phyloP scores from a whole-genome alignment of 2,113 vertebrate genomes.

The Pteropus alecto region DNA sequence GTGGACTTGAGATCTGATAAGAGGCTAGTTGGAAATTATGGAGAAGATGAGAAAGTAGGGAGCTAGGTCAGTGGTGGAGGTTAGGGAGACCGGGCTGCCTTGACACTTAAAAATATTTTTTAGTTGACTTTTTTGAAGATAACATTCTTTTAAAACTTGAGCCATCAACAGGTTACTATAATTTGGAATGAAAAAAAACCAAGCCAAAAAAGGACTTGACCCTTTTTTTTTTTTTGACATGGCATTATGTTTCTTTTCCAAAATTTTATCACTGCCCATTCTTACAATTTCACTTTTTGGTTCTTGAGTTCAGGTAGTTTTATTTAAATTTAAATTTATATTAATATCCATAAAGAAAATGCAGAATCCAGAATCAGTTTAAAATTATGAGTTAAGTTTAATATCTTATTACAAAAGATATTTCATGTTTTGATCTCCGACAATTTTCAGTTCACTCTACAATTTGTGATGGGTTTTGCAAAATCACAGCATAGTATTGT shows the following conservation, averaged over 20 bases:
- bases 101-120: neutral
- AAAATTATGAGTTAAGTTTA: neutral
- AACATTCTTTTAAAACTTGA: neutral
- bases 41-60: neutral
- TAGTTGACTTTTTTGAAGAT: neutral
- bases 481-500: constrained; percentile 46
- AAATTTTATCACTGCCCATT: neutral
- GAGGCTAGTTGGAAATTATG: neutral
- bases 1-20: neutral
- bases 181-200: neutral
- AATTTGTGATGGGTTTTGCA: constrained; percentile 51
- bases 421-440: neutral
- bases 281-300: neutral
- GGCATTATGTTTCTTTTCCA: neutral
- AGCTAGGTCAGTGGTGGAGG: neutral
- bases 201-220: neutral
- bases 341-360: neutral
- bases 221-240: neutral
- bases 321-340: constrained; percentile 26
- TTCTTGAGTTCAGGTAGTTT: neutral
- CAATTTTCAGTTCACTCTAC: neutral
- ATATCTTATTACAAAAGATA: neutral
- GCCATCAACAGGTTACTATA: neutral
- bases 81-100: neutral
- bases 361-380: neutral